Base-by-base conservation (phyloP, 1,140 invertebrate genomes). In the Parasteatoda tepidariorum region DNA sequence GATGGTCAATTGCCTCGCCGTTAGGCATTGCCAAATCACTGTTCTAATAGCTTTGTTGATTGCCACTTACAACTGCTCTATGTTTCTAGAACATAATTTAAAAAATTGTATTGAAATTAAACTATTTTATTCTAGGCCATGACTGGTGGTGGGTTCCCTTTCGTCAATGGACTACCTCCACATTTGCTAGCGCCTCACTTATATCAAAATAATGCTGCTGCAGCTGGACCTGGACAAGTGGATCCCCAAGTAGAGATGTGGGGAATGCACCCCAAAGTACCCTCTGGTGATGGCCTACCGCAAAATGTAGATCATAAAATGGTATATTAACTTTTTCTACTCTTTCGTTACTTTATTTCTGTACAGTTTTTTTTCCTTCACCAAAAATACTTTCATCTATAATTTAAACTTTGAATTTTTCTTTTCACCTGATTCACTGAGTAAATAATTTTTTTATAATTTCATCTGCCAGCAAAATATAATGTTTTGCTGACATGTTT, bases 111-210 rank as follows among this genome's bases (percentile, higher is more conserved):
- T n/a, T n/a, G n/a, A n/a, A n/a, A n/a, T n/a, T n/a, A n/a, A n/a
- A n/a, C n/a, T n/a, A n/a, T n/a, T n/a, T n/a, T n/a, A n/a, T n/a
- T n/a, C n/a, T 31, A 78, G 26, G 24, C 84, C 41, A 28, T 81
- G 9, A 18, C 62, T 34, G 24, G 61, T 71, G 55, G 54, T 41
- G 66, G 48, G 18, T 84, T 57, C 28, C 78, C 61, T 26, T 85
- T 83, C 24, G 34, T 85, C 54, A 85, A 85, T 85, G 85, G 85
- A 2, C 13, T 85, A 11, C 84, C 79, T 22, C 70, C 85, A 18
- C 85, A 85, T 24, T 24, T 83, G 66, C 48, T 85, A 18, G 13
- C 78, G 3, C 71, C 79, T 57, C 85, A 85, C 38, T 28, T 85
- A 15, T 84, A 84, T 30, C 70, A 70, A 34, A 81, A 67, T 68